Base-by-base conservation (phyloP, 1,140 invertebrate species). In the Xylocopa sonorina region DNA sequence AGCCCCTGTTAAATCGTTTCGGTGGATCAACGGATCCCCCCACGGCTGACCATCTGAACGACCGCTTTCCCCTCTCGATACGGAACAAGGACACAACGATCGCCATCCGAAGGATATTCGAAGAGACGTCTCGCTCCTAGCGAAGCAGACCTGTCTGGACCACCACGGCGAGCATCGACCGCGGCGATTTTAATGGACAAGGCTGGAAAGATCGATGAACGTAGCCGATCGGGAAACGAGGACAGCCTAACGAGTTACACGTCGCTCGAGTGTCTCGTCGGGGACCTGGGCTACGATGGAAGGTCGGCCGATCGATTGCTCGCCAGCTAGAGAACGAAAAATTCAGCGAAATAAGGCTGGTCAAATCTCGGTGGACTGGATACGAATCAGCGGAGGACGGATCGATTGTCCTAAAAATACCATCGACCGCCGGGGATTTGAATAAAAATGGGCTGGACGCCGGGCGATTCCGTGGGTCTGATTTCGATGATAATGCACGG, bases 1-100 rank as follows among this genome's bases (percentile, higher is more conserved):
- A 55, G n/a, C 41, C 53, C 53, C 32, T 21, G 53, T 34, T 32
- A 58, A n/a, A 72, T 72, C 68, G 68, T 32, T 24, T 2, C 38
- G 68, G 48, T 57, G 46, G 78, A 81, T 82, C 78, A 53, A 82
- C 68, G 73, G 71, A 64, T 55, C 34, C 51, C 9, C 9, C 34
- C n/a, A 21, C 1, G 18, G 18, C 50, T 16, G 12, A 14, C 64
- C 77, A 32, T 18, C 69, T 58, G 50, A 66, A 71, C 50, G 46
- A 38, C 18, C 27, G 29, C 46, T 46, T 63, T 63, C 38, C 71
- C 32, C 69, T n/a, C 32, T 34, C 21, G n/a, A n/a, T n/a, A n/a
- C n/a, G n/a, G n/a, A n/a, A n/a, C n/a, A n/a, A n/a, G n/a, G n/a
- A n/a, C n/a, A n/a, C n/a, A n/a, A n/a, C n/a, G n/a, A n/a, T n/a